Conservation (phyloP, 2,888 invertebrate genomes). For the Mystacides longicornis region DNA sequence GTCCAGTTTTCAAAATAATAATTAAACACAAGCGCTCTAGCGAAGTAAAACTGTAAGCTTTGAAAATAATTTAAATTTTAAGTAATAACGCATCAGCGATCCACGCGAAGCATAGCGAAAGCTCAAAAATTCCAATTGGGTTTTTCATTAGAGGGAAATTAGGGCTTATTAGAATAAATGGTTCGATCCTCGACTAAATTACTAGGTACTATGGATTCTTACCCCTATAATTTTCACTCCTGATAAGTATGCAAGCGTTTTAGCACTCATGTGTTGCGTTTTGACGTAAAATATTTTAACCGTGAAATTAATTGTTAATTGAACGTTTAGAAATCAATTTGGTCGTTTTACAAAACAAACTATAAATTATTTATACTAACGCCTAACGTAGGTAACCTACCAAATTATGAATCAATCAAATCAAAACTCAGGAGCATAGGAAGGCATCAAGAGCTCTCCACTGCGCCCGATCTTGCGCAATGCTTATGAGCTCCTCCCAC, state of each 20-base stretch:
- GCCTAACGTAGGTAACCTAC: no score
- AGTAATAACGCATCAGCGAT: conserved; percentile 3
- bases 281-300: no score
- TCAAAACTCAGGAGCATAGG: no score
- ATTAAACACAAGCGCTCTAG: conserved; percentile 13
- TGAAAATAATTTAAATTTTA: no score
- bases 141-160: background rate
- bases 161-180: background rate
- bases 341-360: no score
- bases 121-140: background rate
- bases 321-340: no score
- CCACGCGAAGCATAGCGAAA: conserved; percentile 18
- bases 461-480: no score
- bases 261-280: background rate
- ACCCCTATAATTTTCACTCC: background rate
- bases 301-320: no score
- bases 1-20: conserved; percentile 10
- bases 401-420: no score
- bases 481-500: no score
- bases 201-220: background rate
- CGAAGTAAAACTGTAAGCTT: conserved; percentile 8
- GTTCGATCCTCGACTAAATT: background rate
- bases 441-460: no score
- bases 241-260: background rate
- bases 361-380: no score